Conservation (phyloP, 2,113 vertebrate species). For the Solenodon paradoxus region DNA sequence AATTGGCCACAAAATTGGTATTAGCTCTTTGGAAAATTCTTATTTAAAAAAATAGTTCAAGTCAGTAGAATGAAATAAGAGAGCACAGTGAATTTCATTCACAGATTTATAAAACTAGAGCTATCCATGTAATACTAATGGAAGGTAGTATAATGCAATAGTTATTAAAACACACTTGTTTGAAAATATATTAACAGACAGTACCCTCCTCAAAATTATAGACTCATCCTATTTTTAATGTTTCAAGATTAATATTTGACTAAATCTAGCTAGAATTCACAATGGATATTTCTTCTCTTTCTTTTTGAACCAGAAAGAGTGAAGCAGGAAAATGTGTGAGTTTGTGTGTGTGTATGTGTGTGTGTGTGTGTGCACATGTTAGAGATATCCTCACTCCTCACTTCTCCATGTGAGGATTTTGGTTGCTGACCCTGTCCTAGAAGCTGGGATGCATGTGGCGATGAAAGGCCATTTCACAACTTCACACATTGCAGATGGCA, state of each 20-base stretch:
- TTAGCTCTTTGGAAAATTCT: background rate
- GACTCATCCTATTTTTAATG: background rate
- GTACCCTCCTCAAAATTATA: background rate
- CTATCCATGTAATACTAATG: background rate
- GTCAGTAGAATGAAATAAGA: background rate
- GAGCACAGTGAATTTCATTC: background rate
- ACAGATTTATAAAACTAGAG: background rate
- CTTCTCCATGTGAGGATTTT: slow-evolving; percentile 55
- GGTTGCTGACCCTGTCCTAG: slow-evolving; percentile 48
- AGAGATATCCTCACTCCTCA: no score
- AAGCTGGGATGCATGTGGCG: slow-evolving; percentile 48
- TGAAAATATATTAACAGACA: background rate
- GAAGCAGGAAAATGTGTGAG: background rate
- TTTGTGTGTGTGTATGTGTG: no score
- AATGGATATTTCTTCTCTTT: background rate
- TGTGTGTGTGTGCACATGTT: no score
- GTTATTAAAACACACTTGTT: background rate
- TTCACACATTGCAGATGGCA: slow-evolving; percentile 74
- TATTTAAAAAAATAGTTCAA: slow-evolving; percentile 34
- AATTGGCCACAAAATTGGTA: background rate
- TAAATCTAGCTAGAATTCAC: background rate
- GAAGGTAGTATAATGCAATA: background rate
- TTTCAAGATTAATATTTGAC: slow-evolving; percentile 16
- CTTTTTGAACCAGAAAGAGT: background rate
- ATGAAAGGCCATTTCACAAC: slow-evolving; percentile 73